Evolutionary conservation across 1,140 invertebrate species (phyloP).

Genomic region (Sminthurides bifidus): DNA sequence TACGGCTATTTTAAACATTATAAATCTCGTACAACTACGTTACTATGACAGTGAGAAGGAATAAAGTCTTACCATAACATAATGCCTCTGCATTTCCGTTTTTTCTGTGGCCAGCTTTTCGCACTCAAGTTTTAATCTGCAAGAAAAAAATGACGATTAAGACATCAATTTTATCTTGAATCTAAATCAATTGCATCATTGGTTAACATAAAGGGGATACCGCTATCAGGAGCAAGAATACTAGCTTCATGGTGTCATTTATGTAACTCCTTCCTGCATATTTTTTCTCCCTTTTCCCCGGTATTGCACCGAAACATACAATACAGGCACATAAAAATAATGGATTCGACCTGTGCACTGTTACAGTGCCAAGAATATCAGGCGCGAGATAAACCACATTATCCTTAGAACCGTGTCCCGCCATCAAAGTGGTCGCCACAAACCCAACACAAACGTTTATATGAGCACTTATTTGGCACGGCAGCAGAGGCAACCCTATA

Average conservation of each 20-base stretch:
- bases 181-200: background rate
- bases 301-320: background rate
- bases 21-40: background rate
- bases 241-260: no score
- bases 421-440: no score
- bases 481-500: no score
- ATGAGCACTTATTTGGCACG: no score
- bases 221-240: no score
- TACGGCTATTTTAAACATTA: background rate
- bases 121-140: slow-evolving; percentile 66
- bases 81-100: slow-evolving; percentile 50
- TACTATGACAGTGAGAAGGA: slow-evolving; percentile 5
- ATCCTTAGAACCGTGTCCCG: no score
- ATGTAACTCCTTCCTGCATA: background rate
- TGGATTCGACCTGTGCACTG: no score
- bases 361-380: no score
- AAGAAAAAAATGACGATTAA: slow-evolving; percentile 39
- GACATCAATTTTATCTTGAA: background rate
- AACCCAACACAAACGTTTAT: no score
- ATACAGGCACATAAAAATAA: background rate
- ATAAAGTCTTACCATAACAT: slow-evolving; percentile 75
- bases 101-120: slow-evolving; percentile 93
- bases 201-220: background rate
- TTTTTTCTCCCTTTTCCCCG: background rate
- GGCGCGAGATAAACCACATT: no score